Conservation (phyloP, 2,888 invertebrate species). For the Coremacera marginata region DNA sequence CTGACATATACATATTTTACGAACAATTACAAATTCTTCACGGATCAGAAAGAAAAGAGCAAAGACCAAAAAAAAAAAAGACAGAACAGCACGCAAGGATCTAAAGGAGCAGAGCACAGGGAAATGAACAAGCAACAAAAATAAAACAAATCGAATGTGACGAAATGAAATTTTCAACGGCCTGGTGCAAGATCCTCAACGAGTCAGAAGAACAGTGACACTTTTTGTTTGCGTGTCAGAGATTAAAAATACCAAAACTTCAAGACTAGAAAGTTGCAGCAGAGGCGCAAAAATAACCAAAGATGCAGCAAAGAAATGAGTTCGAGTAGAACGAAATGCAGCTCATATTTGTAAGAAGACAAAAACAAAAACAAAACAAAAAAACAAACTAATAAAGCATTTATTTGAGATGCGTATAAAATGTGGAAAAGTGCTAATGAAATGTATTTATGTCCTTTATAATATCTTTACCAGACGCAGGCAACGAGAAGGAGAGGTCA, state of each 20-base stretch:
- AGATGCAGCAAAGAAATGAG: slow-evolving; percentile 35
- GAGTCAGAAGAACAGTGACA: slow-evolving; percentile 13
- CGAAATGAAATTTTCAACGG: slow-evolving; percentile 65
- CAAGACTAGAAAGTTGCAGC: not conserved
- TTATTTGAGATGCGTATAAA: slow-evolving; percentile 53
- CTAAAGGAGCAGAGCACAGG: not conserved
- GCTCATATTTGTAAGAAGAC: not conserved
- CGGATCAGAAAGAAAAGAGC: slow-evolving; percentile 23
- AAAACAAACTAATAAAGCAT: not conserved
- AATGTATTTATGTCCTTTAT: slow-evolving; percentile 46
- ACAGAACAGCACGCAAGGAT: slow-evolving; percentile 20
- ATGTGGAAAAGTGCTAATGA: slow-evolving; percentile 50
- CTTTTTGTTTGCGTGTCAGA: slow-evolving; percentile 22
- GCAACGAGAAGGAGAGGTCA: not conserved
- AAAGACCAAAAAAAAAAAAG: not conserved
- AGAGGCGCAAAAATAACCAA: slow-evolving; percentile 40
- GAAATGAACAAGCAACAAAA: slow-evolving; percentile 34
- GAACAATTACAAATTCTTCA: slow-evolving; percentile 51
- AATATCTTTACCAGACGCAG: slow-evolving; percentile 31
- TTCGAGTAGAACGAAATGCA: slow-evolving; percentile 31
- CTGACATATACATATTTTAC: slow-evolving; percentile 62
- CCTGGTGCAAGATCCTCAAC: slow-evolving; percentile 52
- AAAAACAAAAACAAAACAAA: slow-evolving; percentile 28
- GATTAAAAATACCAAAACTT: slow-evolving; percentile 6
- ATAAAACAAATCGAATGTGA: slow-evolving; percentile 65